A percentile compares a stretch with the other conserved stretches of the same genome.
phyloP scores from a whole-genome alignment of 2,888 invertebrate genomes.

The Lycia hirtaria region DNA sequence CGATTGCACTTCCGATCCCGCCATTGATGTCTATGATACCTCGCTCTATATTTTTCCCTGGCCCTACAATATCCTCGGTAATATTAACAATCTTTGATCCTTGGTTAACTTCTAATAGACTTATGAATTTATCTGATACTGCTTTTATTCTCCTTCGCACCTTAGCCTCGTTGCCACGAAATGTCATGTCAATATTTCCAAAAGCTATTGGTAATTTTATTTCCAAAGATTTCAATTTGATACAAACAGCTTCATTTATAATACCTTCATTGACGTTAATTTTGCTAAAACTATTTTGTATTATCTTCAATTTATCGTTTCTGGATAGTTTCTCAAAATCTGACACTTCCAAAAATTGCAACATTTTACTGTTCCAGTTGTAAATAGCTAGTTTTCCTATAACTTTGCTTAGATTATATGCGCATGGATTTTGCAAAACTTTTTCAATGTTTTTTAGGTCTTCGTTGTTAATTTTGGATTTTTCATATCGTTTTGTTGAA shows the following conservation, averaged over 20 bases:
- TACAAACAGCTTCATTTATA: constrained; percentile 43
- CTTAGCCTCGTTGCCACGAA: constrained; percentile 30
- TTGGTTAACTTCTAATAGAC: constrained; percentile 25
- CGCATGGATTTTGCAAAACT: constrained; percentile 39
- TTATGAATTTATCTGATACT: constrained; percentile 28
- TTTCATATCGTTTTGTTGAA: constrained; percentile 37
- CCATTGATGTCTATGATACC: constrained; percentile 45
- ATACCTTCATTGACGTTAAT: constrained; percentile 37
- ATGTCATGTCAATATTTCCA: constrained; percentile 49
- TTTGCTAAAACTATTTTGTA: constrained; percentile 40
- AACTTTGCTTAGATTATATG: constrained; percentile 42
- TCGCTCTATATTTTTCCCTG: constrained; percentile 39
- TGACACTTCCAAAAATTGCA: constrained; percentile 34
- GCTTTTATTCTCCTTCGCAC: constrained; percentile 28
- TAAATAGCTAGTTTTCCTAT: constrained; percentile 45
- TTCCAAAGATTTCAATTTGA: constrained; percentile 35
- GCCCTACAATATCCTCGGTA: constrained; percentile 42
- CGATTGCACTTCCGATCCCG: constrained; percentile 52
- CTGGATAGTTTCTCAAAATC: constrained; percentile 1
- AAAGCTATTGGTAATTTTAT: constrained; percentile 48
- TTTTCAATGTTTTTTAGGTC: constrained; percentile 30
- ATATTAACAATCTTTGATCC: constrained; percentile 39
- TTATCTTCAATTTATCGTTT: constrained; percentile 24
- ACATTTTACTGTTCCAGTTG: constrained; percentile 29
- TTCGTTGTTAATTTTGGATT: constrained; percentile 33